Evolutionary conservation across 64 coral and sea anemone species (phyloP), one percentile per base, ranked within the genome.

Genomic region (Porites lutea): DNA sequence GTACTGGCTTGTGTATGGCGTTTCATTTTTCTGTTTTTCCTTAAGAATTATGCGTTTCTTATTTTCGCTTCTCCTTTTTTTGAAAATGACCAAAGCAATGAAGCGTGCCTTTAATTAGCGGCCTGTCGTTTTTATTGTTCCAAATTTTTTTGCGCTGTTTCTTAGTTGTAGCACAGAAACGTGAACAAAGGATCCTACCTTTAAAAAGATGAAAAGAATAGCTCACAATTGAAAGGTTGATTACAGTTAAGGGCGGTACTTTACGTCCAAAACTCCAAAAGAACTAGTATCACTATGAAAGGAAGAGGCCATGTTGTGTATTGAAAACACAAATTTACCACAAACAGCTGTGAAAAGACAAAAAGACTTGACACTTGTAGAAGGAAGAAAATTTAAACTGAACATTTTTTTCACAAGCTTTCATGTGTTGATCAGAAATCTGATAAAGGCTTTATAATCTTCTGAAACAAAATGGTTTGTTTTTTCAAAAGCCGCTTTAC

Each of bases 181-280:
- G 52, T 6, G 50, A 78, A 78, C 75, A 83, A 65, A 47, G 19
- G 59, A 43, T 45, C 50, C 8, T 13, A 18, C 27, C 16, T 67
- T 64, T 69, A 6, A 16, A 16, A 76, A 57, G 54, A 57, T 76
- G 73, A 52, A 69, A 84, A 18, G 16, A 52, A 84, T 68, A 84
- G 2, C 11, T 65, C 68, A 68, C 62, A 66, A 47, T 68, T 84
- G 7, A 52, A 84, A 50, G 48, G 59, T n/a, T 69, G 61, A 84
- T 84, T 69, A 84, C 61, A 68, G 47, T 2, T 16, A 14, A 84
- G 19, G 81, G 81, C 62, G 81, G 81, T 68, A 84, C 79, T 63
- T 6, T 68, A 22, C 2, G 44, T 51, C 10, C 6, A 67, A 47
- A 18, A 84, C 16, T 44, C 15, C 45, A 65, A 68, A 50, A 22